Conservation (phyloP, 2,113 vertebrate species). For the Dromiciops gliroides region DNA sequence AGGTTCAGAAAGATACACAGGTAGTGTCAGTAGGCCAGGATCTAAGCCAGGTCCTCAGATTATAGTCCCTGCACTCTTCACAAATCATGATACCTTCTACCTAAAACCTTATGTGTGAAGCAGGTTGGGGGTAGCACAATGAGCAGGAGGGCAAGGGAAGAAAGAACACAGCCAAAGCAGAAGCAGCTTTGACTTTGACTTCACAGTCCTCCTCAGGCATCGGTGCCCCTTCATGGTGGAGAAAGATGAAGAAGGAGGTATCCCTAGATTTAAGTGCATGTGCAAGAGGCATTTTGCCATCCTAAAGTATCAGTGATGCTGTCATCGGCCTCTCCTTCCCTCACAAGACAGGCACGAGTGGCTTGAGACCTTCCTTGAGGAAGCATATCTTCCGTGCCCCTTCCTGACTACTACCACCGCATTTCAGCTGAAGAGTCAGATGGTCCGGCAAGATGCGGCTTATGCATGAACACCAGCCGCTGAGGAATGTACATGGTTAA, state of each 20-base stretch:
- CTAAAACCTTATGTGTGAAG: not conserved
- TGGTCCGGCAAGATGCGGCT: conserved; percentile 2
- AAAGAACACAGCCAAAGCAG: not conserved
- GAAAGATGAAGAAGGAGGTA: not conserved
- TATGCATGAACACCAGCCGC: not conserved
- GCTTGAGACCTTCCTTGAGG: not conserved
- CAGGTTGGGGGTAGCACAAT: not conserved
- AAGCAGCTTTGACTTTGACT: not conserved
- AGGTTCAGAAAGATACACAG: not conserved
- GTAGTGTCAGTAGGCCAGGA: not conserved
- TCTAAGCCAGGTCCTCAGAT: not conserved
- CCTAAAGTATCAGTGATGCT: not conserved
- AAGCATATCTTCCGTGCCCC: not conserved
- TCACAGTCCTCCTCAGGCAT: not conserved
- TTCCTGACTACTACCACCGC: not conserved
- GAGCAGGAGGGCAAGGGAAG: not conserved
- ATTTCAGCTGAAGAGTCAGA: not conserved
- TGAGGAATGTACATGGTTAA: not conserved
- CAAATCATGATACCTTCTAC: not conserved
- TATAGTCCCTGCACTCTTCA: not conserved
- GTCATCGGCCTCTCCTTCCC: not conserved
- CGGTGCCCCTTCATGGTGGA: not conserved
- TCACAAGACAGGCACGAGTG: not conserved
- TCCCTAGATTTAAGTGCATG: not conserved
- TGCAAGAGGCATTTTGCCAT: not conserved